Percentiles rank a stretch among this genome's conserved stretches.
phyloP scores from a whole-genome alignment of 2,113 vertebrate genomes.

The Hemichromis elongatus region DNA sequence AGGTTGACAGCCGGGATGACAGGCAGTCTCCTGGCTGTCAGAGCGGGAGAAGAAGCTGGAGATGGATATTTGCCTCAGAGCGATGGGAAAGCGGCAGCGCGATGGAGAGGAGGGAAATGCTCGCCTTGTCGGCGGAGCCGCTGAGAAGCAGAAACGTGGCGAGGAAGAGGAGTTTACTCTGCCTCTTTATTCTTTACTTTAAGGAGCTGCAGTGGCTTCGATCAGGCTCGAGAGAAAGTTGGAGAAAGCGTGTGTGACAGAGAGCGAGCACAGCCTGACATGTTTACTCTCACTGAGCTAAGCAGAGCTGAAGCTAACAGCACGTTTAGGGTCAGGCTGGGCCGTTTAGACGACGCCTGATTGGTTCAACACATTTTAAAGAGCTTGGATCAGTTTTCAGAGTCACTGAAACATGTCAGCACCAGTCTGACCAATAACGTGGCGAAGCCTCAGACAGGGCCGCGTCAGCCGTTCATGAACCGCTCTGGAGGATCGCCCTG shows the following conservation, averaged over 20 bases:
- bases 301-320: not conserved
- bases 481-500: not conserved
- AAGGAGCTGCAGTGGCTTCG: not conserved
- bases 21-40: slow-evolving; percentile 8
- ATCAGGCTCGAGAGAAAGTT: not conserved
- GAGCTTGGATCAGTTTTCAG: not conserved
- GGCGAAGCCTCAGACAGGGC: not conserved
- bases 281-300: not conserved
- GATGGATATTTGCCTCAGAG: not conserved
- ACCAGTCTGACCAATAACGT: not conserved
- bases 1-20: not conserved
- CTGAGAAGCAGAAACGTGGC: not conserved
- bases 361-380: not conserved
- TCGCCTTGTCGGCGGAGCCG: not conserved
- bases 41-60: not conserved
- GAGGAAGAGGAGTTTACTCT: not conserved
- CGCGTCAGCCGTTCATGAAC: not conserved
- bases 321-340: not conserved
- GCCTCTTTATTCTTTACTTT: not conserved
- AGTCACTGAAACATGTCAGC: not conserved
- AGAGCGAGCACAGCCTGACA: not conserved
- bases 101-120: not conserved
- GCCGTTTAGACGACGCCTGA: not conserved
- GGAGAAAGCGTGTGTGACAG: not conserved
- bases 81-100: not conserved